Percentiles rank a stretch among this genome's conserved stretches.
Conservation (phyloP, 2,888 invertebrate species). For the Seira sanloemensis region DNA sequence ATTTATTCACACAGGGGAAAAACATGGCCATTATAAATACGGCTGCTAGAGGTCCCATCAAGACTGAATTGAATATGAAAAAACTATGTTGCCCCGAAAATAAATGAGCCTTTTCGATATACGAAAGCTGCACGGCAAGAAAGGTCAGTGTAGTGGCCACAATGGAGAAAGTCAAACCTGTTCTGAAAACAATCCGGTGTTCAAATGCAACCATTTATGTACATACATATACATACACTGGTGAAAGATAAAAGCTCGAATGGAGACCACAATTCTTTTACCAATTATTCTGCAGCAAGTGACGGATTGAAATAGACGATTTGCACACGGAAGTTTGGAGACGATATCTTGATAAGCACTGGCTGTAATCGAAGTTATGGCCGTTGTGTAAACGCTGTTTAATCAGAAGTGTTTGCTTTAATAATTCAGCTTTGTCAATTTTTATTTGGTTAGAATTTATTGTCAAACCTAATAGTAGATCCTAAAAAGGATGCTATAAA, state of each 20-base stretch:
- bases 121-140: conserved; percentile 29
- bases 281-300: conserved; percentile 53
- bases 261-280: conserved; percentile 22
- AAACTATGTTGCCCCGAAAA: conserved; percentile 33
- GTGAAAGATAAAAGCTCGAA: too few species aligned
- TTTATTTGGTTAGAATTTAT: background rate
- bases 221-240: too few species aligned
- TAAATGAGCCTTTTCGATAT: background rate
- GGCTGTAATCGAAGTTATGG: conserved; percentile 62
- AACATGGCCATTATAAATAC: conserved; percentile 66
- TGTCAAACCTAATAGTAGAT: conserved; percentile 46
- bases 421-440: background rate
- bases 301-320: conserved; percentile 18
- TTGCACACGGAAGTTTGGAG: conserved; percentile 4
- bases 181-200: background rate
- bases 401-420: background rate
- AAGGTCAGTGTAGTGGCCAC: conserved; percentile 34
- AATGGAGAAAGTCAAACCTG: conserved; percentile 31
- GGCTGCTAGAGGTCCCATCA: conserved; percentile 58
- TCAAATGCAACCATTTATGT: background rate
- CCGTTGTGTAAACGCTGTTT: conserved; percentile 51
- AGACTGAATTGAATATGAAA: conserved; percentile 40
- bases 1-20: conserved; percentile 68
- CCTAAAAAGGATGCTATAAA: conserved; percentile 59
- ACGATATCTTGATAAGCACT: conserved; percentile 68